These are phyloP conservation scores for Cydia fagiglandana DNA, from an alignment of 1,140 invertebrate genomes.

Conservation along the genomic window DNA sequence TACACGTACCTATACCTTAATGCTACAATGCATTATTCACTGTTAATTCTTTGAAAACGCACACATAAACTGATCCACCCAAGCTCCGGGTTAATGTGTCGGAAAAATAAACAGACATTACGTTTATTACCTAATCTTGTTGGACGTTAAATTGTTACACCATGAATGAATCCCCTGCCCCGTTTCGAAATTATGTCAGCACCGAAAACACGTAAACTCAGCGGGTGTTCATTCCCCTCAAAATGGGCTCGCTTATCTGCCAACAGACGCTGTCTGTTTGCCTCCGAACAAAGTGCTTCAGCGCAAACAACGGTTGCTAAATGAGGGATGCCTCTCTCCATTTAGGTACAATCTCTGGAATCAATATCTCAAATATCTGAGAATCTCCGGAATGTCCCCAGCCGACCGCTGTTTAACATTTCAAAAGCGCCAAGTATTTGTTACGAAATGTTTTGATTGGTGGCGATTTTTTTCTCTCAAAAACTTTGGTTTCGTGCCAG, in stretches of 20 bases:
- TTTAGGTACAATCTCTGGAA: slow-evolving; percentile 10
- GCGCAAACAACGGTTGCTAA: slow-evolving; percentile 52
- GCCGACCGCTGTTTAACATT: slow-evolving; percentile 22
- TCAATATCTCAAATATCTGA: neutral
- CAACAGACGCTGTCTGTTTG: slow-evolving; percentile 54
- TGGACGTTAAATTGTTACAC: slow-evolving; percentile 31
- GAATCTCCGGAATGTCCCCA: slow-evolving; percentile 10
- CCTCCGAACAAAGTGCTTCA: slow-evolving; percentile 49
- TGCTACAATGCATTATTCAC: slow-evolving; percentile 9
- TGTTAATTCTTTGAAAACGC: neutral
- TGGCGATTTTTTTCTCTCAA: slow-evolving; percentile 13
- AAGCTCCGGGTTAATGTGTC: slow-evolving; percentile 8
- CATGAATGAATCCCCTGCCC: slow-evolving; percentile 36
- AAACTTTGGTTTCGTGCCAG: slow-evolving; percentile 45
- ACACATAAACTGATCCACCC: neutral
- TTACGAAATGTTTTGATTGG: slow-evolving; percentile 27
- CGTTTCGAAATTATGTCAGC: slow-evolving; percentile 51
- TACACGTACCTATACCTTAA: slow-evolving; percentile 11
- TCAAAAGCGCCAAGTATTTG: slow-evolving; percentile 21
- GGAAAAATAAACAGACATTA: slow-evolving; percentile 31
- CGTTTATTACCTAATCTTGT: slow-evolving; percentile 24
- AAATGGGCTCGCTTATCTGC: slow-evolving; percentile 53
- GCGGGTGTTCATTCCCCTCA: slow-evolving; percentile 38
- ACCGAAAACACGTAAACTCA: slow-evolving; percentile 27
- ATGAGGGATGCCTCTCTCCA: slow-evolving; percentile 41